Base-by-base conservation (phyloP, 2,797 vertebrate genomes). In the Semotilus atromaculatus region DNA sequence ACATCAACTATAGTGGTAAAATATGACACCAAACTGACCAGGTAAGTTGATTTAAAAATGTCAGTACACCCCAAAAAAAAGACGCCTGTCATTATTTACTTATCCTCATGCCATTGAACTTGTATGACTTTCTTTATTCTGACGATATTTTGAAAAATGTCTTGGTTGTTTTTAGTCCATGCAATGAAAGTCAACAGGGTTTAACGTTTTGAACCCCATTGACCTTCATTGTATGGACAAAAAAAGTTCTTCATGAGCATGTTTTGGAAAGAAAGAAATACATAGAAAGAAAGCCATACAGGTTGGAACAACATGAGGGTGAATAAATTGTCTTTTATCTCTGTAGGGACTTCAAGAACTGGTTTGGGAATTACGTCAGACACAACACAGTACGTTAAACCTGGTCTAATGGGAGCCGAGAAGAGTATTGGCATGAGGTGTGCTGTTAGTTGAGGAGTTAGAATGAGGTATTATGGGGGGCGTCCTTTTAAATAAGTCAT, bases 401-500 rank as follows among this genome's bases (percentile, higher is more conserved):
- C 67, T 45, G 86, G 77, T 68, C 62, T 53, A 64, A 62, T 26
- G 13, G 60, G 53, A 31, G 68, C 23, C 68, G n/a, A 73, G 40
- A 75, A 70, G 62, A 74, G 78, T 36, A 10, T 84, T 67, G 19
- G 51, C 34, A 76, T 53, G 82, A 81, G 38, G 68, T 71, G 51
- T 75, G 60, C 58, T 79, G 64, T 75, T 80, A 68, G 21, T 38
- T 81, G 62, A 86, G 60, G 48, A 71, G 80, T 58, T 51, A 66
- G 60, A 55, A 60, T 86, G 78, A 82, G 85, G 79, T 81, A 84
- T 80, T 26, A 75, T 53, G 38, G 53, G 45, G 40, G 80, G 72
- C 38, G 9, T 55, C 62, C 18, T 23, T 53, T 76, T 70, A 51
- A 53, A 34, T 26, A 79, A 79, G 79, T 81, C 80, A 34, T 45